Evolutionary conservation across 2,797 vertebrate genomes (phyloP).

Genomic region (Macropodus opercularis): DNA sequence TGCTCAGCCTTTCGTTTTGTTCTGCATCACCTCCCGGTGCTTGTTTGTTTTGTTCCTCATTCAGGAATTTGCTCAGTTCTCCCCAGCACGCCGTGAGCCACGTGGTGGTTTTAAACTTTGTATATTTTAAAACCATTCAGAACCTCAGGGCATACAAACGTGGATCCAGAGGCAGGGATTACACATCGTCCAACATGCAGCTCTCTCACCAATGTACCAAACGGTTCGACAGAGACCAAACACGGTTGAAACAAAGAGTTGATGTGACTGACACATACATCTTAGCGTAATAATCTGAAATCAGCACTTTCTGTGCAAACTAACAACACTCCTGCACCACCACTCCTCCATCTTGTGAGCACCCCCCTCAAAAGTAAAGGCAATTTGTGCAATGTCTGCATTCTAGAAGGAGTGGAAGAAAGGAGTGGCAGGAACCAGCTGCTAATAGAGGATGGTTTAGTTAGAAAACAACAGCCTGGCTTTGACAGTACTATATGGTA

Average conservation of each 20-base stretch:
- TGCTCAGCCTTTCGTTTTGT: background rate
- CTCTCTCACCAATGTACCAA: no score
- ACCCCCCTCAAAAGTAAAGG: no score
- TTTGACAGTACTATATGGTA: background rate
- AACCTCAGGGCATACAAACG: background rate
- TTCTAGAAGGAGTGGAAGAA: no score
- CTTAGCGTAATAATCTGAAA: background rate
- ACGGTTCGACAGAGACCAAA: no score
- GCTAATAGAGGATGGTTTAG: no score
- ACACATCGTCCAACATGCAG: no score
- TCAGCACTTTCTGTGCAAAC: constrained; percentile 5
- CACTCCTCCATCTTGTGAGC: constrained; percentile 8
- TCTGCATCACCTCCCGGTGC: background rate
- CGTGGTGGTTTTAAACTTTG: background rate
- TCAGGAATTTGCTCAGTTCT: background rate
- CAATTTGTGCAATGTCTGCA: no score
- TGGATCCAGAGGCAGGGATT: no score
- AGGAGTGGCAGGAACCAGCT: no score
- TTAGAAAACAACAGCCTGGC: background rate
- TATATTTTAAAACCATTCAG: background rate
- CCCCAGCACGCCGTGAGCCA: background rate
- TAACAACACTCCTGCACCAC: constrained; percentile 6
- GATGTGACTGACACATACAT: no score
- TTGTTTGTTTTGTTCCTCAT: background rate
- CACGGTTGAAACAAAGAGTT: no score